These are phyloP conservation scores for Dascyllus trimaculatus DNA, from an alignment of 2,113 vertebrate species.

Conservation along the genomic window DNA sequence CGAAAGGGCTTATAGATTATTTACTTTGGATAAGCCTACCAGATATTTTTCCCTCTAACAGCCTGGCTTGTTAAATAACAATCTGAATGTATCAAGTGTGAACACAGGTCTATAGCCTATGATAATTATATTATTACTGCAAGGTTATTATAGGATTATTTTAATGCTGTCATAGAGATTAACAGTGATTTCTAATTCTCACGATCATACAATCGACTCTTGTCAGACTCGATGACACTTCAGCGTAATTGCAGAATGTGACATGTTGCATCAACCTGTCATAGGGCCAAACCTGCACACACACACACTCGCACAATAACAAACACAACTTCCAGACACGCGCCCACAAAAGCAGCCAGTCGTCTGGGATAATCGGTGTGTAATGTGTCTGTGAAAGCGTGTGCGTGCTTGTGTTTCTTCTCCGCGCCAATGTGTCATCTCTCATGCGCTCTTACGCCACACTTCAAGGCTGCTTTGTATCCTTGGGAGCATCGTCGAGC, in stretches of 20 bases:
- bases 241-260: neutral
- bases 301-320: neutral
- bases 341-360: slow-evolving; percentile 19
- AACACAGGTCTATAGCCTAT: neutral
- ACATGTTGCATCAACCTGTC: slow-evolving; percentile 12
- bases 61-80: neutral
- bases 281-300: neutral
- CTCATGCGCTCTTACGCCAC: neutral
- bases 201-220: neutral
- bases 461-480: slow-evolving; percentile 51
- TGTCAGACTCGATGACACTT: neutral
- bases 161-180: neutral
- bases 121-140: neutral
- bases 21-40: neutral
- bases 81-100: neutral
- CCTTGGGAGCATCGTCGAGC: neutral
- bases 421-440: slow-evolving; percentile 45
- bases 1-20: neutral
- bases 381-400: slow-evolving; percentile 17
- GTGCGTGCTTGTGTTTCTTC: slow-evolving; percentile 16
- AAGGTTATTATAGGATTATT: neutral
- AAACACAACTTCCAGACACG: slow-evolving; percentile 16
- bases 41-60: neutral
- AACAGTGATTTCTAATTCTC: neutral
- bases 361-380: slow-evolving; percentile 36